phyloP scores from a whole-genome alignment of 1,140 invertebrate genomes.

The Neodiprion fabricii region DNA sequence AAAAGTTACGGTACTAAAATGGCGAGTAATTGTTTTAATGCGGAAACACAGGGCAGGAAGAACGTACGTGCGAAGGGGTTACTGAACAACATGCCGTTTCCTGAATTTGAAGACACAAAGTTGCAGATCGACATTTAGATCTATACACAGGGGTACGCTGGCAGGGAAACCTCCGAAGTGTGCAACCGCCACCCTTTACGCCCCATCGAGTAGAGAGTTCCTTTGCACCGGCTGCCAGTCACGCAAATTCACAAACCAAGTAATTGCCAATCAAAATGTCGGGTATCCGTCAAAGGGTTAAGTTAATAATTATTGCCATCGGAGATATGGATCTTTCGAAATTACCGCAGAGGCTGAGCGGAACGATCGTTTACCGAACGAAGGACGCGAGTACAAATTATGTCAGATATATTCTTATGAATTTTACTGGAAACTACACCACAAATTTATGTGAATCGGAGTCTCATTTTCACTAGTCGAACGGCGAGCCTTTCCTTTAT shows the following conservation, averaged over 20 bases:
- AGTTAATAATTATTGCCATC: constrained; percentile 29
- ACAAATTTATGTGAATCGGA: no score
- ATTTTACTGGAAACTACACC: no score
- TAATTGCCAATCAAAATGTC: constrained; percentile 40
- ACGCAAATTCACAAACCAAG: constrained; percentile 9
- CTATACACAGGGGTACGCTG: background rate
- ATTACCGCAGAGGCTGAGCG: background rate
- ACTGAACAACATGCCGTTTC: no score
- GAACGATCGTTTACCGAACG: background rate
- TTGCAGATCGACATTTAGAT: background rate
- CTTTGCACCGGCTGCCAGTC: background rate
- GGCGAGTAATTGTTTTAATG: no score
- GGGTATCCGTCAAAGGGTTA: constrained; percentile 39
- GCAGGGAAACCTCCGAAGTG: background rate
- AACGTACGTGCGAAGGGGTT: no score
- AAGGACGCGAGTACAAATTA: no score
- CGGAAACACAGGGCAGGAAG: no score
- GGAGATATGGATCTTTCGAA: constrained; percentile 25
- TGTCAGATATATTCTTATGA: no score
- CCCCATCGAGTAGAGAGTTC: background rate
- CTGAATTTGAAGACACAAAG: background rate
- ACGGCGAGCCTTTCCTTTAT: no score
- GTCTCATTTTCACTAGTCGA: no score
- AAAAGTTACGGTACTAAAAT: no score
- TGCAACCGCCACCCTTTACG: background rate